These are phyloP conservation scores for Eristalinus aeneus DNA, from an alignment of 2,888 invertebrate genomes.

Conservation along the genomic window DNA sequence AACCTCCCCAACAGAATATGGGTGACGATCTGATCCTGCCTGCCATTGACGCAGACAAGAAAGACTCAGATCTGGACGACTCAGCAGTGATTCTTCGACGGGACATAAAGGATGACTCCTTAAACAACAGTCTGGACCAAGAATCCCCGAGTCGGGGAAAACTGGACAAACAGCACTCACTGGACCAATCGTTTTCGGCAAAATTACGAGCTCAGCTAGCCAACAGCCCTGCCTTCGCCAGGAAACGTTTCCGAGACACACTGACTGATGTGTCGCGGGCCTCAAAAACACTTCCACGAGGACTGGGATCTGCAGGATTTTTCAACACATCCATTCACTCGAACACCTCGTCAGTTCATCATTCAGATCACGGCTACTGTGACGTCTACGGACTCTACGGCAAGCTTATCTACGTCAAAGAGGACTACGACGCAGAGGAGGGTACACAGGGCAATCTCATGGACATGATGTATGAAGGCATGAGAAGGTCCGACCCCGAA, in stretches of 20 bases:
- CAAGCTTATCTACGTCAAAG: constrained; percentile 92
- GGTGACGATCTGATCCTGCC: constrained; percentile 78
- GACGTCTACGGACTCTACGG: constrained; percentile 95
- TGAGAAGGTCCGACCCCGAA: constrained; percentile 91
- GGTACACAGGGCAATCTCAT: constrained; percentile 84
- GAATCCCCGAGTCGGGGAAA: constrained; percentile 81
- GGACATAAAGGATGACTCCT: constrained; percentile 76
- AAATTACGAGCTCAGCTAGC: constrained; percentile 84
- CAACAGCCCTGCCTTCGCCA: constrained; percentile 84
- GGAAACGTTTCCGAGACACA: constrained; percentile 82
- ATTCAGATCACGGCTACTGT: constrained; percentile 85
- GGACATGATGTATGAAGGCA: constrained; percentile 86
- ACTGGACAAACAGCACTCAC: constrained; percentile 85
- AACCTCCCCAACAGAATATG: constrained; percentile 77
- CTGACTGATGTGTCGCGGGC: constrained; percentile 84
- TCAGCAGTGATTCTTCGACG: constrained; percentile 76
- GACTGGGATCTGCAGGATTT: constrained; percentile 81
- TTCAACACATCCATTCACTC: constrained; percentile 81
- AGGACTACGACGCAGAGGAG: constrained; percentile 87
- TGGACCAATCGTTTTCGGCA: constrained; percentile 83
- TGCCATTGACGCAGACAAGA: constrained; percentile 78
- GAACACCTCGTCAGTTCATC: constrained; percentile 83
- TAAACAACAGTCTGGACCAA: constrained; percentile 72
- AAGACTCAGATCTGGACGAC: constrained; percentile 79
- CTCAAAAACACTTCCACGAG: constrained; percentile 90